Base-by-base conservation (phyloP, 2,113 vertebrate genomes). In the Oncorhynchus masou region DNA sequence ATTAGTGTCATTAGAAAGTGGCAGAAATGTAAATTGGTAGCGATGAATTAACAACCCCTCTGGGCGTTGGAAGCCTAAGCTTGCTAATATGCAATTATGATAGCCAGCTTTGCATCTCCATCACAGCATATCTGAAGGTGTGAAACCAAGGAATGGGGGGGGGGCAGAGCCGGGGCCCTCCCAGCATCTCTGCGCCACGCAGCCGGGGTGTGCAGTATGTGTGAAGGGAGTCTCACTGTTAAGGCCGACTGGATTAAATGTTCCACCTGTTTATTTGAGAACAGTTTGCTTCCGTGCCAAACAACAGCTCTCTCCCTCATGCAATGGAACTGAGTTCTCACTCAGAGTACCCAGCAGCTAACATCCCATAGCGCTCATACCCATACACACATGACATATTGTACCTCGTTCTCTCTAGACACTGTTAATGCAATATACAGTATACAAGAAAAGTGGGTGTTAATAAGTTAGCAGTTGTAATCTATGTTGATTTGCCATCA, bases 1-100 rank as follows among this genome's bases (percentile, higher is more conserved):
- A 86, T 84, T 79, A 84, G 75, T 62, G 51, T 71, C 73, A 82
- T 79, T 84, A 84, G 82, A 76, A 74, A 77, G 85, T 69, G 76
- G 69, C 73, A 77, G 76, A 75, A 80, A 79, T 65, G 76, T 86
- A 78, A 86, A 83, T 79, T 74, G 74, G 70, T 57, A 78, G 48
- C 59, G 51, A 72, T 80, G 75, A 86, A 81, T 79, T 80, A 80
- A 77, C 74, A 80, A 70, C 57, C 76, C 82, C 75, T 25, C 45
- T 67, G 83, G 83, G 80, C 81, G 60, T 24, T 15, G 29, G 71
- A 77, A 34, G 74, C 62, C 76, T 79, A 71, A 83, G 71, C 76
- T 67, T 27, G 68, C 71, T 80, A 75, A 81, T 73, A 79, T 68
- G 74, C 78, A 83, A 84, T 82, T 84, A 79, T 80, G 81, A 82